Base-by-base conservation (phyloP, 1,140 invertebrate species). In the Babylonia areolata region DNA sequence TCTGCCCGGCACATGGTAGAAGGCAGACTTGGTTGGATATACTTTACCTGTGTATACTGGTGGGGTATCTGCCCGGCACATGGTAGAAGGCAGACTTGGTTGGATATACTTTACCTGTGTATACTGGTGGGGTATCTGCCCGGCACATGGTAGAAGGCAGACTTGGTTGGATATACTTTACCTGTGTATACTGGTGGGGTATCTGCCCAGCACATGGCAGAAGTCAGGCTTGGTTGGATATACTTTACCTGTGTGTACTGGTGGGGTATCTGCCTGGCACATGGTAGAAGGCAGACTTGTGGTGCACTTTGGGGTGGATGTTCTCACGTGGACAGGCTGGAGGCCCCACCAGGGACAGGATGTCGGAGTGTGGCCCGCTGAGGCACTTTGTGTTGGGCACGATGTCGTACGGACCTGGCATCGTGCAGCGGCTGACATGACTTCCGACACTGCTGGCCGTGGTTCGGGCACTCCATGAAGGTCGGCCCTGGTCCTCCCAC, bases 211-310 rank as follows among this genome's bases (percentile, higher is more conserved):
- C 35, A 83, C 69, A 46, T 75, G 69, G 69, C 75, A 46, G 33
- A 84, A 84, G 31, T 39, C 69, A n/a, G 69, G 75, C 35, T 28
- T 40, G 31, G n/a, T n/a, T n/a, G n/a, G n/a, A n/a, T n/a, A n/a
- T n/a, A n/a, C n/a, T n/a, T n/a, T n/a, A n/a, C n/a, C n/a, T n/a
- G 1, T 84, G 46, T 2, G 69, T 6, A 9, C 17, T 20, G 33
- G 69, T 73, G 3, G 73, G 42, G 42, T 75, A 75, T 42, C 69
- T 31, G 31, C 69, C 54, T 37, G 69, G 69, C 35, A 83, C 69
- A 46, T 75, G 69, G 69, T 84, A 46, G 33, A 84, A 84, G 31
- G 69, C 69, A n/a, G 69, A 84, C 35, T 28, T 40, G 31, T 75
- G 40, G 33, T 77, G 73, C 58, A 84, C 58, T 31, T 75, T 37